Percentiles rank a stretch among this genome's conserved stretches.
These are phyloP conservation scores for Ophioninae sp. DNA, from an alignment of 2,888 invertebrate species.

Conservation along the genomic window DNA sequence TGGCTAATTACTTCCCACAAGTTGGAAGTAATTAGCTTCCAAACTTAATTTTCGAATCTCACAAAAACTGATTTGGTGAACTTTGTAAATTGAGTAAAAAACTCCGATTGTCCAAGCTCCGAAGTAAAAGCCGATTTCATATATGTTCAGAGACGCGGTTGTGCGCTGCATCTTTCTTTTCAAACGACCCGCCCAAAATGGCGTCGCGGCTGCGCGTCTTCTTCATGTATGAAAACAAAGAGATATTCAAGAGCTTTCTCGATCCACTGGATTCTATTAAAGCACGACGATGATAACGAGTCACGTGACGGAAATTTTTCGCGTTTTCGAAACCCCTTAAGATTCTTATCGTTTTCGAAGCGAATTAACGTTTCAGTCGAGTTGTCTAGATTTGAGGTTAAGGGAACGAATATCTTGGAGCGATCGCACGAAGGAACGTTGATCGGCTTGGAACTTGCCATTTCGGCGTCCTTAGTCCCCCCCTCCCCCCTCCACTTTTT, in stretches of 20 bases:
- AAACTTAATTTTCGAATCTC: conserved; percentile 56
- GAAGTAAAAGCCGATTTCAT: conserved; percentile 82
- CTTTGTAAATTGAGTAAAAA: conserved; percentile 83
- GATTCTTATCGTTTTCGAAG: not conserved
- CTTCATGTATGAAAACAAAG: conserved; percentile 25
- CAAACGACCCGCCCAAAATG: conserved; percentile 46
- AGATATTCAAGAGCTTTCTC: not conserved
- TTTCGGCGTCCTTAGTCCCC: conserved; percentile 19
- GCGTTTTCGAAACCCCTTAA: not conserved
- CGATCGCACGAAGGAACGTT: not conserved
- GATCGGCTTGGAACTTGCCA: conserved; percentile 11
- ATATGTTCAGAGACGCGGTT: conserved; percentile 62
- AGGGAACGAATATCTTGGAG: not conserved
- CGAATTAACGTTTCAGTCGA: not conserved
- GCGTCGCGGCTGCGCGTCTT: conserved; percentile 5
- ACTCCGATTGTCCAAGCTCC: conserved; percentile 83
- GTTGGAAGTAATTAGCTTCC: not conserved
- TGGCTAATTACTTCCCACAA: no score
- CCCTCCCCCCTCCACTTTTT: conserved; percentile 20
- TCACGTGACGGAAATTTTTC: not conserved
- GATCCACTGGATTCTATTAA: conserved; percentile 3
- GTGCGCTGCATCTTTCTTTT: conserved; percentile 47
- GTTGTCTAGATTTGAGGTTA: conserved; percentile 11
- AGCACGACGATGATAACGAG: conserved; percentile 9
- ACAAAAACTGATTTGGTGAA: conserved; percentile 83